Evolutionary conservation across 2,888 invertebrate species (phyloP).

Genomic region (Macrosiphum euphorbiae): DNA sequence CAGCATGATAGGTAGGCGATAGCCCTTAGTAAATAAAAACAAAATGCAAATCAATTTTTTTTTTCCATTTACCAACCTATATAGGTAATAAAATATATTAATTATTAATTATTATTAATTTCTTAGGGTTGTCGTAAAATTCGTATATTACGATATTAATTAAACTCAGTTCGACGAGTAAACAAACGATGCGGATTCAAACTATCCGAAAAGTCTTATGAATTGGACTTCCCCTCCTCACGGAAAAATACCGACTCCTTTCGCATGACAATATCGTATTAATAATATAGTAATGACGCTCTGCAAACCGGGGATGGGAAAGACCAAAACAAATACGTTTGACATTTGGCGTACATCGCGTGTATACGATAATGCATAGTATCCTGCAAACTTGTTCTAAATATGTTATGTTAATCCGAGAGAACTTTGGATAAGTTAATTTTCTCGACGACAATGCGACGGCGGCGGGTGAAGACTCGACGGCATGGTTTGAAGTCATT

Average conservation of each 20-base stretch:
- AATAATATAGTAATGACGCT: neutral
- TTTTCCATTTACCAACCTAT: neutral
- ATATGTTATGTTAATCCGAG: slow-evolving; percentile 37
- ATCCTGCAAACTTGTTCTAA: slow-evolving; percentile 8
- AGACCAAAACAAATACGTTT: neutral
- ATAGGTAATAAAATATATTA: too few species aligned
- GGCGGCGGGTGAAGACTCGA: neutral
- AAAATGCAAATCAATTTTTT: neutral
- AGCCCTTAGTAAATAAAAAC: neutral
- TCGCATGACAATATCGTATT: neutral
- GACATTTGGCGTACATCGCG: neutral
- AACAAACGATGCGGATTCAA: neutral
- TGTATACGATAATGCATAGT: neutral
- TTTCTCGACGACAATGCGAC: slow-evolving; percentile 30
- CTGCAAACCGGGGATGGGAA: neutral
- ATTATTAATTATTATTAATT: neutral
- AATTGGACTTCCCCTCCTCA: neutral
- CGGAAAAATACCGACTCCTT: neutral
- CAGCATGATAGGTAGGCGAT: too few species aligned
- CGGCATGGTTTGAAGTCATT: neutral
- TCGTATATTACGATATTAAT: neutral
- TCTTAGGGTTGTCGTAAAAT: neutral
- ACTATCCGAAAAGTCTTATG: neutral
- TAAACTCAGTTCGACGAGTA: neutral
- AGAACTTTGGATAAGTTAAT: slow-evolving; percentile 26